Percentiles rank a stretch among this genome's conserved stretches.
Evolutionary conservation across 2,888 invertebrate species (phyloP).

Genomic region (Theodoxus fluviatilis): DNA sequence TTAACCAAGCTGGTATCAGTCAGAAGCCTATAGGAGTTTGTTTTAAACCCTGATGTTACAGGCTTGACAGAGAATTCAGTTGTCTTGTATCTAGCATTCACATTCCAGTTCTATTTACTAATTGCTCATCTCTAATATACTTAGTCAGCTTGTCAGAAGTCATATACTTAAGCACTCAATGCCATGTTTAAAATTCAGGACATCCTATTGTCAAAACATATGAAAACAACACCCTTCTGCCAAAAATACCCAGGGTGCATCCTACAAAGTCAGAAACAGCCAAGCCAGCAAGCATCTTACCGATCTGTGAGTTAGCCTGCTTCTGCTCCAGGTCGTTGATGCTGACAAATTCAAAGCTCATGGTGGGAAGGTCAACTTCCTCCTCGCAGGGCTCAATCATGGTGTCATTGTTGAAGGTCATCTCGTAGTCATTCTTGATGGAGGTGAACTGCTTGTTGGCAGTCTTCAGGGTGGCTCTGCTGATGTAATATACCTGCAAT

Average conservation of each 20-base stretch:
- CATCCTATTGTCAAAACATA: too few relatives aligned
- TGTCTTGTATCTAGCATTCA: too few relatives aligned
- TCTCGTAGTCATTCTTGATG: conserved; percentile 93
- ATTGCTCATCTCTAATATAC: too few relatives aligned
- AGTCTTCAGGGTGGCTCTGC: conserved; percentile 83
- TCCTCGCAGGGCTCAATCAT: conserved; percentile 67
- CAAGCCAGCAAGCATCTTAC: conserved; percentile 68
- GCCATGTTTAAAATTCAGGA: too few relatives aligned
- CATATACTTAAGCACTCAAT: too few relatives aligned
- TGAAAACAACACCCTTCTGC: too few relatives aligned
- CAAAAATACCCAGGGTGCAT: background rate
- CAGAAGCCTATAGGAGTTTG: too few relatives aligned
- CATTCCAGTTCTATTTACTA: too few relatives aligned
- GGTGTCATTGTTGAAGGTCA: conserved; percentile 84
- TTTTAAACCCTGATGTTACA: too few relatives aligned
- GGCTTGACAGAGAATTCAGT: too few relatives aligned
- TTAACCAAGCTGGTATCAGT: too few relatives aligned
- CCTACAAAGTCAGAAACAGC: background rate
- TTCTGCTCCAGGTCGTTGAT: conserved; percentile 77
- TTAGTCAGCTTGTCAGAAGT: too few relatives aligned
- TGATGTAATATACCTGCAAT: conserved; percentile 84
- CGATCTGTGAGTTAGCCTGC: conserved; percentile 75
- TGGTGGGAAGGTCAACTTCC: conserved; percentile 73
- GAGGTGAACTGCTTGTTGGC: conserved; percentile 89
- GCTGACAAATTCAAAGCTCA: conserved; percentile 79